Percentiles rank a stretch among this genome's conserved stretches.
Evolutionary conservation across 2,797 vertebrate species (phyloP).

Genomic region (Enteromius radiatus): DNA sequence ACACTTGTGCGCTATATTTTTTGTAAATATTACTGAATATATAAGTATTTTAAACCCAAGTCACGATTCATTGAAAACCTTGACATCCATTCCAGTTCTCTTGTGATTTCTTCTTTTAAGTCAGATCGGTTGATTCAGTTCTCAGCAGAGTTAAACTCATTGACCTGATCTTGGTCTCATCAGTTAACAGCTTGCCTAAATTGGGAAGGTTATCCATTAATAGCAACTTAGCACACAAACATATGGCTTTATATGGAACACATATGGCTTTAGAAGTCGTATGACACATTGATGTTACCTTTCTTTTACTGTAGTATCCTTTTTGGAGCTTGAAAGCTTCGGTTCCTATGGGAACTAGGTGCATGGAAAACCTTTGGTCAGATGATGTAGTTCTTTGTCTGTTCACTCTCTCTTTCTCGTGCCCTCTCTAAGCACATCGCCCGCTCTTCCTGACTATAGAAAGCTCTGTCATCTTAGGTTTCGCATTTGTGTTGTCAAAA

Average conservation of each 20-base stretch:
- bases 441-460: background rate
- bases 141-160: background rate
- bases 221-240: background rate
- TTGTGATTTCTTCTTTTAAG: background rate
- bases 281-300: background rate
- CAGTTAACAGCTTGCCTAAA: background rate
- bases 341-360: conserved; percentile 8
- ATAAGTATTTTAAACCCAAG: background rate
- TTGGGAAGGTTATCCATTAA: background rate
- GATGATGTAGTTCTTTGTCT: conserved; percentile 17
- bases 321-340: background rate
- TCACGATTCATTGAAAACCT: background rate
- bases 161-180: background rate
- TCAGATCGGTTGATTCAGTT: background rate
- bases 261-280: background rate
- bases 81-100: background rate
- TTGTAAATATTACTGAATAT: background rate
- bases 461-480: conserved; percentile 28
- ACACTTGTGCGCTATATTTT: background rate
- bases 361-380: conserved; percentile 1
- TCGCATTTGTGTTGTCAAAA: conserved; percentile 34
- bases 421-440: background rate
- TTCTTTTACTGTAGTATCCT: background rate
- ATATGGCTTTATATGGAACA: background rate
- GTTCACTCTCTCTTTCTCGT: background rate